Evolutionary conservation across 2,797 vertebrate species (phyloP).

Genomic region (Danio albolineatus): DNA sequence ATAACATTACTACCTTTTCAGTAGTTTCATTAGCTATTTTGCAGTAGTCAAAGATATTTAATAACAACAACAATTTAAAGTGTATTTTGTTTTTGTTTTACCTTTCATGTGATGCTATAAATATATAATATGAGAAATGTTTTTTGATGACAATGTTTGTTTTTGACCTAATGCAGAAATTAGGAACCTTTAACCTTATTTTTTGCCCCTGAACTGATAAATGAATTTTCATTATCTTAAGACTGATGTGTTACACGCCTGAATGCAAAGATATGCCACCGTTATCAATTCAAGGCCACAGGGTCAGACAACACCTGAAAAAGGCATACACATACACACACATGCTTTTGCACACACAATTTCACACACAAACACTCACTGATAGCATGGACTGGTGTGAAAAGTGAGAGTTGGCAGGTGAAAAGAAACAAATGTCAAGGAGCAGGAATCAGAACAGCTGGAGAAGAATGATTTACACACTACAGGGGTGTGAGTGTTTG

Average conservation of each 20-base stretch:
- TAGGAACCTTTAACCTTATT: too few species aligned
- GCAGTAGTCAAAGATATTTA: too few species aligned
- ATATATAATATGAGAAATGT: too few species aligned
- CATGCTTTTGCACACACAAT: constrained; percentile 7
- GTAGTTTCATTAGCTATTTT: too few species aligned
- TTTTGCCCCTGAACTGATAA: not conserved
- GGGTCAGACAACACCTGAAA: constrained; percentile 31
- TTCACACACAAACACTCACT: constrained; percentile 4
- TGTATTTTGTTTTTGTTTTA: too few species aligned
- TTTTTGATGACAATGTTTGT: too few species aligned
- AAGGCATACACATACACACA: not conserved
- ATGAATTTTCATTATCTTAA: constrained; percentile 15
- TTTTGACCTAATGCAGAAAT: too few species aligned
- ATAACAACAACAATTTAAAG: too few species aligned
- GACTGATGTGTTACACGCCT: constrained; percentile 30
- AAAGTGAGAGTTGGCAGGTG: constrained; percentile 60
- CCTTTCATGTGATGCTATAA: too few species aligned
- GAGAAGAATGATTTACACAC: constrained; percentile 63
- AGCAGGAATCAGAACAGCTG: constrained; percentile 67
- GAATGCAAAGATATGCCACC: constrained; percentile 15
- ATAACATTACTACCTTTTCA: too few species aligned
- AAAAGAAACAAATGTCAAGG: constrained; percentile 73
- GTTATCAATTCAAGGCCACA: constrained; percentile 21
- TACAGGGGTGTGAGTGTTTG: not conserved
- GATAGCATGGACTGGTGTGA: constrained; percentile 44